Base-by-base conservation (phyloP, 2,888 invertebrate species). In the Entomobrya multifasciata region DNA sequence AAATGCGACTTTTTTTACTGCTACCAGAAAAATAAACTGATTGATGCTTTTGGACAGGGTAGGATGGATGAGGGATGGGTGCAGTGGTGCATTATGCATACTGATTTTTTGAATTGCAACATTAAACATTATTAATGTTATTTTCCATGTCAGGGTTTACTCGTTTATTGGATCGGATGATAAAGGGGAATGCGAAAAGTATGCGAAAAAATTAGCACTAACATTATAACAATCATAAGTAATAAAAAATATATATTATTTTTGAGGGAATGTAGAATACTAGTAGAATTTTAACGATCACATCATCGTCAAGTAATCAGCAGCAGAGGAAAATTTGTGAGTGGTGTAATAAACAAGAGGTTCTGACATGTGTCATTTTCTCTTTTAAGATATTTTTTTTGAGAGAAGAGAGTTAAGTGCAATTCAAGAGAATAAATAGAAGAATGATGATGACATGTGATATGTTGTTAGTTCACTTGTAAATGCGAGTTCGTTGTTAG, bases 321-420 rank as follows among this genome's bases (percentile, higher is more conserved):
- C 55, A 72, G 72, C 57, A 78, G 52, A 44, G 52, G 8, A 67
- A 62, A 60, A 79, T 85, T 78, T 79, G 78, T 85, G 79, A 79
- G 79, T 70, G 74, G 86, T 86, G 86, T 86, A 86, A 86, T 79
- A 86, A 86, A 86, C 86, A 86, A 86, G 86, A 55, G 86, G 25
- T 86, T 86, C 86, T 86, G 86, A 86, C 86, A 86, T 86, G 86
- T 86, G 86, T 86, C 86, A 86, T 86, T 86, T 78, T 85, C 41
- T 57, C 55, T 85, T 77, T 52, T 36, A 41, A 17, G 60, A 25
- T 22, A 27, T 25, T 57, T 25, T n/a, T n/a, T 70, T 36, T 36
- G 36, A 36, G 8, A 36, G 36, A 36, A 8, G 8, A 36, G 36
- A 36, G 8, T 4, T 36, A 8, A 22, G 30, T 72, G 78, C 17